These are phyloP conservation scores for Psix sp. DNA, from an alignment of 1,140 invertebrate genomes.

Conservation along the genomic window DNA sequence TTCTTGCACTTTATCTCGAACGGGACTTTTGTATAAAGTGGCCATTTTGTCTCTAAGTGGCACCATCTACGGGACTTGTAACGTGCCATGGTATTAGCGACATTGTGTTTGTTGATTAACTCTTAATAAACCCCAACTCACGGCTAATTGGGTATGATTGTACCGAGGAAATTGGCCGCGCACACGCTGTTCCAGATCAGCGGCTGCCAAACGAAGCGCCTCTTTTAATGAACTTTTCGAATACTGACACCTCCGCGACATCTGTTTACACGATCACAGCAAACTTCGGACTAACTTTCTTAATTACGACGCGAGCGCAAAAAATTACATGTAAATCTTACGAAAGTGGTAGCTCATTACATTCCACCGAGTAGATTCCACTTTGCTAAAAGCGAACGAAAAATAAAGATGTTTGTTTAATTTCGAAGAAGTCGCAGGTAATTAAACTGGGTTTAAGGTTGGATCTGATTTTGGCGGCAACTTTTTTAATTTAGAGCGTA, in stretches of 20 bases:
- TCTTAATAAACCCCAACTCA: slow-evolving; percentile 41
- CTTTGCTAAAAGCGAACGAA: too few relatives aligned
- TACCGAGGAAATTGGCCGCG: slow-evolving; percentile 29
- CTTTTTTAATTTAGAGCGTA: slow-evolving; percentile 42
- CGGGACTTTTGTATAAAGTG: too few relatives aligned
- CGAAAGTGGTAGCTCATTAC: too few relatives aligned
- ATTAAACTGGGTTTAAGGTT: slow-evolving; percentile 12
- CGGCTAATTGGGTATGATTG: slow-evolving; percentile 46
- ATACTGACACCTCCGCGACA: slow-evolving; percentile 25
- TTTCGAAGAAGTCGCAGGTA: background rate
- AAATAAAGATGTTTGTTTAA: slow-evolving; percentile 5
- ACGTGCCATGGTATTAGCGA: slow-evolving; percentile 19
- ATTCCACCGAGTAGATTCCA: too few relatives aligned
- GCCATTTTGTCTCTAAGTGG: slow-evolving; percentile 23
- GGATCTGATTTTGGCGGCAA: slow-evolving; percentile 23
- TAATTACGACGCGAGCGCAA: slow-evolving; percentile 3
- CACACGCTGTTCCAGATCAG: slow-evolving; percentile 39
- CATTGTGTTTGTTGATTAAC: slow-evolving; percentile 47
- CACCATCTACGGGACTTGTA: slow-evolving; percentile 31
- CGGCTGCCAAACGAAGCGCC: slow-evolving; percentile 35
- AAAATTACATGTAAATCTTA: slow-evolving; percentile 1
- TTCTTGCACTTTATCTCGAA: too few relatives aligned
- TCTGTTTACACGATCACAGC: slow-evolving; percentile 16
- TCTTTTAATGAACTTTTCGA: slow-evolving; percentile 38
- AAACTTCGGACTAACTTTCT: slow-evolving; percentile 3